Base-by-base conservation (phyloP, 2,888 invertebrate genomes). In the Julus scanicus region DNA sequence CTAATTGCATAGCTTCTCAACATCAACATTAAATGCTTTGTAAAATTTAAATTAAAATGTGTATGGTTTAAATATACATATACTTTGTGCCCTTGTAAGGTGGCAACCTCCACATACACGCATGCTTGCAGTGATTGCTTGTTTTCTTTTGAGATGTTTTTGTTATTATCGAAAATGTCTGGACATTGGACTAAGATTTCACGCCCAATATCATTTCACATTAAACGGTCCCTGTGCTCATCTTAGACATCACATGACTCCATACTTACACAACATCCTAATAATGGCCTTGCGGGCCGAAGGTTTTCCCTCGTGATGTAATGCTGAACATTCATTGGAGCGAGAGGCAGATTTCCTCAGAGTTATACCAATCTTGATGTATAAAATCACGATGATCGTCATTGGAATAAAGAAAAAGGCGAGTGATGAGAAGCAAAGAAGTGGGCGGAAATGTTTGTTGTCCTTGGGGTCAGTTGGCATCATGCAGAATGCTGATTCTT, bases 391-490 rank as follows among this genome's bases (percentile, higher is more conserved):
- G 91, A 98, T 95, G 39, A 97, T 92, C 2, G 95, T 90, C 92
- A 95, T 94, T 0, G 95, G 95, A 40, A 95, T 92, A 88, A 97
- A 94, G 93, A 98, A 98, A 92, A 97, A 97, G 90, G 97, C 93
- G 89, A 96, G 94, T 90, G 95, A 95, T 91, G 97, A 97, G 57
- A 96, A 92, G 91, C 97, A 97, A 91, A 96, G 95, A 4, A 97
- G 93, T 0, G 96, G 96, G 88, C 94, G 94, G 94, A 92, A 94
- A 83, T 89, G 93, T 0, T 92, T 92, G 87, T 93, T 93, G 39
- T 94, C 92, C 89, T 94, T 93, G 48, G 94, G 86, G 80, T 84
- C 84, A n/a, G 88, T 86, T 63, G 87, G 88, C 90, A 96, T 95
- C 2, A 94, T 95, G 91, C 97, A 97, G 92, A 96, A 95, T 0